These are phyloP conservation scores for Sitodiplosis mosellana DNA, from an alignment of 1,140 invertebrate genomes.

Conservation along the genomic window DNA sequence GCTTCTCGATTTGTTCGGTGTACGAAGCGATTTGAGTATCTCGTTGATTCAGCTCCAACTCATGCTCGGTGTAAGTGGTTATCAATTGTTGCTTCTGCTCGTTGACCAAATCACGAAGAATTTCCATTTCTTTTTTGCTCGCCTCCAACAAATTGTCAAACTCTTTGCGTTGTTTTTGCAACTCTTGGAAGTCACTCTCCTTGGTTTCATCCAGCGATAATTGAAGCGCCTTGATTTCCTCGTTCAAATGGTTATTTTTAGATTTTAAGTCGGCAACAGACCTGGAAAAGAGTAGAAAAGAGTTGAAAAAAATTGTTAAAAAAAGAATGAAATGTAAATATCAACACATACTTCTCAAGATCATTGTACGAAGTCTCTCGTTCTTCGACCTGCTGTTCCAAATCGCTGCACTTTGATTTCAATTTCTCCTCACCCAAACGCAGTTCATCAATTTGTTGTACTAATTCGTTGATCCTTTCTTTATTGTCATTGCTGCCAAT, in stretches of 20 bases:
- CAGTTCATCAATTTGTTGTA: no score
- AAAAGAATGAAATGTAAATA: no score
- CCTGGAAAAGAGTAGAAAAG: no score
- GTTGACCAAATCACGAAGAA: conserved; percentile 14
- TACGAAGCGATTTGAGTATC: conserved; percentile 30
- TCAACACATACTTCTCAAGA: no score
- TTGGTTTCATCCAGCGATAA: not conserved
- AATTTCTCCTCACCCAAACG: no score
- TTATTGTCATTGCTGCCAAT: no score
- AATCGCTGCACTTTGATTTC: no score
- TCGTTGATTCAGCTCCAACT: conserved; percentile 26
- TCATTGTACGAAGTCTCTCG: no score
- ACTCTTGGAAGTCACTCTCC: conserved; percentile 7
- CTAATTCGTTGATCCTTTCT: no score
- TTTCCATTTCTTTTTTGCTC: conserved; percentile 12
- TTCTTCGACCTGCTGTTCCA: no score
- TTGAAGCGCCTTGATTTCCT: not conserved
- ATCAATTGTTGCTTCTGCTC: conserved; percentile 24
- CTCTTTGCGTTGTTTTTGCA: conserved; percentile 20
- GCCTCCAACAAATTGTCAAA: conserved; percentile 27
- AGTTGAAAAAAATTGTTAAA: no score
- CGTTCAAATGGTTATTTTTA: not conserved
- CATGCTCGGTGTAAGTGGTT: conserved; percentile 16
- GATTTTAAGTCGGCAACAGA: no score
- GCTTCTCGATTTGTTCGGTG: conserved; percentile 8